Evolutionary conservation across 37 sponge, comb jelly and placozoan species (phyloP).

Genomic region (Eunapius fragilis): DNA sequence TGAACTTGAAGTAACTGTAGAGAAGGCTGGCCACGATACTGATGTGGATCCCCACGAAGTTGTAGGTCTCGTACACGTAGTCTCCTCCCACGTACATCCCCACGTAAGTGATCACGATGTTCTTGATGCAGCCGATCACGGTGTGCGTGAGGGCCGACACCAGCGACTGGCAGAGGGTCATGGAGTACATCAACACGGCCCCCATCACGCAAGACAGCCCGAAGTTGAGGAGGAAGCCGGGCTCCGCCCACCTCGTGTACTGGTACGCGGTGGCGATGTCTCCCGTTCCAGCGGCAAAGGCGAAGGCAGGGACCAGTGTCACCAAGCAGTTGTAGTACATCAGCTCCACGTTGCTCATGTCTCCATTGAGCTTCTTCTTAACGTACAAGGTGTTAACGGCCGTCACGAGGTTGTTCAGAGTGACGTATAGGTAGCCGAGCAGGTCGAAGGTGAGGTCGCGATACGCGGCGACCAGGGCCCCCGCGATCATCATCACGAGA

Average conservation of each 20-base stretch:
- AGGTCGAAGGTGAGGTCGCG: constrained; percentile 78
- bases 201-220: constrained; percentile 82
- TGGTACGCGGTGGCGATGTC: constrained; percentile 59
- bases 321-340: constrained; percentile 83
- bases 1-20: constrained; percentile 60
- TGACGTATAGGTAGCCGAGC: constrained; percentile 62
- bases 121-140: constrained; percentile 90
- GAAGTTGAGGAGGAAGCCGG: constrained; percentile 53
- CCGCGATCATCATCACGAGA: constrained; percentile 67
- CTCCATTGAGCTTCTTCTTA: constrained; percentile 67
- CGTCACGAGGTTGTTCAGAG: constrained; percentile 75
- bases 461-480: constrained; percentile 77
- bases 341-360: constrained; percentile 78
- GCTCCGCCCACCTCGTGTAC: constrained; percentile 61
- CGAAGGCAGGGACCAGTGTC: constrained; percentile 37
- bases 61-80: constrained; percentile 72
- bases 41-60: constrained; percentile 84
- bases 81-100: constrained; percentile 90
- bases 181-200: constrained; percentile 87
- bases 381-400: constrained; percentile 70
- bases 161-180: constrained; percentile 69
- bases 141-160: constrained; percentile 85
- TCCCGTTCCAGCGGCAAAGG: constrained; percentile 51
- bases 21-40: constrained; percentile 60
- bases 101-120: constrained; percentile 79